These are phyloP conservation scores for Marcusenius ussheri DNA, from an alignment of 2,113 vertebrate species.

Conservation along the genomic window DNA sequence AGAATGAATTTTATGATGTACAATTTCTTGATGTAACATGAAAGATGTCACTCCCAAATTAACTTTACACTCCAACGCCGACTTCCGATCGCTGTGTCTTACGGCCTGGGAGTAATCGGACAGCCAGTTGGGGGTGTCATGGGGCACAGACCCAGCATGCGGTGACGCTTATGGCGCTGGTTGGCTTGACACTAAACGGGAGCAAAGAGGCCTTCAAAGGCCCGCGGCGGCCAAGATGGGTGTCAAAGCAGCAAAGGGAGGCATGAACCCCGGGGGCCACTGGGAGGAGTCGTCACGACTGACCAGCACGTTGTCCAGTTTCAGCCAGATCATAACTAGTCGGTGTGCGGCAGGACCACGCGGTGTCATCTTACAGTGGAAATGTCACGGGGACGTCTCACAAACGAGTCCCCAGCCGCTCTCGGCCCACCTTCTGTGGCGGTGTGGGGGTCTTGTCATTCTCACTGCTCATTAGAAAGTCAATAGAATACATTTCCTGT, in stretches of 20 bases:
- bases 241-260: neutral
- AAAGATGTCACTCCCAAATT: neutral
- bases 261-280: neutral
- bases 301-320: conserved; percentile 57
- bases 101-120: neutral
- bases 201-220: neutral
- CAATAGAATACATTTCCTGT: conserved; percentile 16
- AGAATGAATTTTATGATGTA: neutral
- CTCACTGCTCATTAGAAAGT: conserved; percentile 78
- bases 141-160: neutral
- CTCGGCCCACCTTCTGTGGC: conserved; percentile 75
- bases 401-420: conserved; percentile 81
- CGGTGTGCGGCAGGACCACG: conserved; percentile 61
- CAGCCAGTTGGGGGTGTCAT: neutral
- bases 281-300: conserved; percentile 31
- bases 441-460: conserved; percentile 75
- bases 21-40: neutral
- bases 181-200: neutral
- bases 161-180: neutral
- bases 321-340: conserved; percentile 76
- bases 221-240: neutral
- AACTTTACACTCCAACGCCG: neutral
- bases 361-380: conserved; percentile 71
- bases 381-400: conserved; percentile 87
- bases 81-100: neutral